Percentiles rank a stretch among this genome's conserved stretches.
Conservation (phyloP, 2,888 invertebrate species). For the Drosophila rubida region DNA sequence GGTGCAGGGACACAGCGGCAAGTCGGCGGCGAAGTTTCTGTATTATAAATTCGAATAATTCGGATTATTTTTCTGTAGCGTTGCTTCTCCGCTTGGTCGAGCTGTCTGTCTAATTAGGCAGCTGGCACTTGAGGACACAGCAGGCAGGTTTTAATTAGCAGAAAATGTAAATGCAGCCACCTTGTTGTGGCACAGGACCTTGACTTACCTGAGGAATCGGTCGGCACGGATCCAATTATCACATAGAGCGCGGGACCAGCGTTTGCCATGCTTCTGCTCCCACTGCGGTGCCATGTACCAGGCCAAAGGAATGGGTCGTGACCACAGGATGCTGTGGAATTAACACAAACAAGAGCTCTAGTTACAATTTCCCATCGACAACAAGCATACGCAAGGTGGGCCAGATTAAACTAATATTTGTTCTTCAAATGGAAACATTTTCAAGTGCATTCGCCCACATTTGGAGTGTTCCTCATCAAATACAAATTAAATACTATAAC, state of each 20-base stretch:
- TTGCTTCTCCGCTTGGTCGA: no score
- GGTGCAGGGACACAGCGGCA: constrained; percentile 95
- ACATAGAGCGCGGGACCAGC: constrained; percentile 94
- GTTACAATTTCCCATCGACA: constrained; percentile 8
- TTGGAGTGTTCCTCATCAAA: constrained; percentile 39
- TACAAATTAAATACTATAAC: constrained; percentile 41
- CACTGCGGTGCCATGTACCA: constrained; percentile 97
- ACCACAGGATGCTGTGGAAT: constrained; percentile 90
- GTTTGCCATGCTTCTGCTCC: constrained; percentile 91
- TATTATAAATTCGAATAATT: constrained; percentile 40
- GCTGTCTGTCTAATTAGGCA: constrained; percentile 54
- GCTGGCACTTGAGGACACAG: not conserved
- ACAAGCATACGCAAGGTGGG: constrained; percentile 37
- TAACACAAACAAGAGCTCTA: not conserved
- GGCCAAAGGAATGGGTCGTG: constrained; percentile 94
- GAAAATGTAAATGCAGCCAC: constrained; percentile 49
- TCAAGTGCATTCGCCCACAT: not conserved
- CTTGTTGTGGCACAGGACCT: not conserved
- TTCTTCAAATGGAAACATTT: not conserved
- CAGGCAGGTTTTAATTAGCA: constrained; percentile 62
- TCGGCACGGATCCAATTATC: constrained; percentile 96
- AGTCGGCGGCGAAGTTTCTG: constrained; percentile 94
- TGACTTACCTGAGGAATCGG: constrained; percentile 87
- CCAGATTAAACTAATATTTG: not conserved
- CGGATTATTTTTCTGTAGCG: constrained; percentile 23